Conservation (phyloP, 2,797 vertebrate genomes). For the Leuciscus waleckii region DNA sequence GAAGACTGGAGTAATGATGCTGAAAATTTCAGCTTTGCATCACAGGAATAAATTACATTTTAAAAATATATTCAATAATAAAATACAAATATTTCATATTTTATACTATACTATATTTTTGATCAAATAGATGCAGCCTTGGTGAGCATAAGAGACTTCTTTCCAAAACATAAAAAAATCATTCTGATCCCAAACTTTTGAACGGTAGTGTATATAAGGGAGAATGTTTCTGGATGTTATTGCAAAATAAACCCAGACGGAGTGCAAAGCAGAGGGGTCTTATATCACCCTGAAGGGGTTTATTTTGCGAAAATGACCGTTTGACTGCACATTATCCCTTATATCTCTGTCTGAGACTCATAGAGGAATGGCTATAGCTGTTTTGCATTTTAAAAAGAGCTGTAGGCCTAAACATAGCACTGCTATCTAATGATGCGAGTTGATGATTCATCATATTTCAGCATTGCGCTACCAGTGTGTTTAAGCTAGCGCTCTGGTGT, state of each 20-base stretch:
- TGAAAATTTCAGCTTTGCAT: background rate
- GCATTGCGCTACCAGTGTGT: conserved; percentile 18
- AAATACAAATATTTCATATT: background rate
- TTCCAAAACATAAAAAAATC: conserved; percentile 6
- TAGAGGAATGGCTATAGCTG: conserved; percentile 16
- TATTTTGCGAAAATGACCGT: background rate
- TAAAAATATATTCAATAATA: background rate
- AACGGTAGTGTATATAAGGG: background rate
- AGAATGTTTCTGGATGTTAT: background rate
- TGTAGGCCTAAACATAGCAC: conserved; percentile 34
- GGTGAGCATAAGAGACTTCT: background rate
- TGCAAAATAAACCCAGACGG: background rate
- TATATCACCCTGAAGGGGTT: background rate
- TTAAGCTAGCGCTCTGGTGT: conserved; percentile 21
- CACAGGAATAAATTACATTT: background rate
- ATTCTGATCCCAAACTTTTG: background rate
- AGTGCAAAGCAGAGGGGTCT: background rate
- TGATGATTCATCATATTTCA: conserved; percentile 36
- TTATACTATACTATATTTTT: no score
- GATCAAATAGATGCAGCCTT: background rate
- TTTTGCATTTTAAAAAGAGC: conserved; percentile 31
- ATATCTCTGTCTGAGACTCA: conserved; percentile 15
- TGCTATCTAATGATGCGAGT: conserved; percentile 25
- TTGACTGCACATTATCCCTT: conserved; percentile 20
- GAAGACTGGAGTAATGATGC: background rate